Conservation (phyloP, 1,140 invertebrate genomes). For the Sycobia sp. region DNA sequence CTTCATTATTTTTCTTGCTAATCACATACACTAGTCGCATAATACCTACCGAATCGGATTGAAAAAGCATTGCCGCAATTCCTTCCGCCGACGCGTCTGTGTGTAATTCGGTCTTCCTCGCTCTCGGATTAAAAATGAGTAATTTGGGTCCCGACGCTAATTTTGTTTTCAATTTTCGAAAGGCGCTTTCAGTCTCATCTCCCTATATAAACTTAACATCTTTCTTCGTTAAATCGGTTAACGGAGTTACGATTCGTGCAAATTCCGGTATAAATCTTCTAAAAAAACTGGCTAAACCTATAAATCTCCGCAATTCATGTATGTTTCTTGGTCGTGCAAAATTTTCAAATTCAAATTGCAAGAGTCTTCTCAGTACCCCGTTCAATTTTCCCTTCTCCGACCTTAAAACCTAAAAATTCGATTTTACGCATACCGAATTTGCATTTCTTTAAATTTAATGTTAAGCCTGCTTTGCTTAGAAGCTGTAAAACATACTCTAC, state of each 20-base stretch:
- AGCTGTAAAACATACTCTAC: conserved; percentile 33
- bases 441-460: conserved; percentile 47
- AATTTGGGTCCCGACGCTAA: neutral
- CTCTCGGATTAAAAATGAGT: neutral
- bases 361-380: conserved; percentile 33
- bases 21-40: conserved; percentile 28
- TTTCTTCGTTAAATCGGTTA: neutral
- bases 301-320: conserved; percentile 48
- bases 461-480: conserved; percentile 38
- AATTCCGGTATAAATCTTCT: conserved; percentile 40
- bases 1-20: conserved; percentile 30
- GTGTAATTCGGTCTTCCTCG: neutral
- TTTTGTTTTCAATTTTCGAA: neutral
- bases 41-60: neutral
- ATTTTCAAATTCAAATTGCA: conserved; percentile 43
- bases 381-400: conserved; percentile 39
- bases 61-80: neutral
- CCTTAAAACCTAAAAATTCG: conserved; percentile 43
- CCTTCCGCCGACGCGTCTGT: neutral
- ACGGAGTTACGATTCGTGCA: conserved; percentile 27
- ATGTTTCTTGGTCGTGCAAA: conserved; percentile 41
- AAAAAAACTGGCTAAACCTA: conserved; percentile 45
- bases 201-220: neutral
- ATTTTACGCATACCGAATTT: conserved; percentile 40
- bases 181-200: too few species aligned